Base-by-base conservation (phyloP, 2,888 invertebrate genomes). In the Abscondita cerata region DNA sequence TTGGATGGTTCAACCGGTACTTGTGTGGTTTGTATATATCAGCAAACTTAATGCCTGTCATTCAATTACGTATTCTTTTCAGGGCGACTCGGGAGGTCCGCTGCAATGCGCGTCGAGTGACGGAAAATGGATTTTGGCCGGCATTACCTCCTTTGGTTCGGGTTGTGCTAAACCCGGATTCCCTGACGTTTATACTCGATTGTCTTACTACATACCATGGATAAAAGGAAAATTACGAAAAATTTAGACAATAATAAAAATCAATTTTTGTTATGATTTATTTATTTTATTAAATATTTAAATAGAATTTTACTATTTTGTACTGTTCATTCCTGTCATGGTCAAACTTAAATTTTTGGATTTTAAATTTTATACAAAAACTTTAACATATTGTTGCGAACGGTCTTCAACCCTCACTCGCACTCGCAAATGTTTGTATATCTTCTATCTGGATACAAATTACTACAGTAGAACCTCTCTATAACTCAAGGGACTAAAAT, bases 1-100 rank as follows among this genome's bases (percentile, higher is more conserved):
- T 85, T 91, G 5, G 93, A 94, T 76, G 94, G 94, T 0, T 91
- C 92, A 55, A 90, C 89, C 8, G 95, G 95, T 48, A 94, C 95
- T 46, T 95, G 95, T 81, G 93, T 95, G 82, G 95, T 93, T 82
- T 85, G 87, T 82, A 55, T 38, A 8, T 31, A 8, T 25, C n/a
- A n/a, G n/a, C n/a, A n/a, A n/a, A n/a, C n/a, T n/a, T n/a, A n/a
- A n/a, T n/a, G 9, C 38, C 38, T 33, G 9, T 33, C 9, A 5
- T 33, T 8, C 9, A 38, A 4, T 4, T 4, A 16, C 9, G 13
- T 13, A 2, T 41, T 41, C 6, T 16, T 73, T 78, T 41, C 81
- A 94, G 93, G 95, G 95, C 2, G 95, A 95, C 79, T 94, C 93
- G 1, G 95, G 95, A 0, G 95, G 95, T 0, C 95, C 95, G 0